phyloP scores from a whole-genome alignment of 2,888 invertebrate species.

The Erpobdella octoculata region DNA sequence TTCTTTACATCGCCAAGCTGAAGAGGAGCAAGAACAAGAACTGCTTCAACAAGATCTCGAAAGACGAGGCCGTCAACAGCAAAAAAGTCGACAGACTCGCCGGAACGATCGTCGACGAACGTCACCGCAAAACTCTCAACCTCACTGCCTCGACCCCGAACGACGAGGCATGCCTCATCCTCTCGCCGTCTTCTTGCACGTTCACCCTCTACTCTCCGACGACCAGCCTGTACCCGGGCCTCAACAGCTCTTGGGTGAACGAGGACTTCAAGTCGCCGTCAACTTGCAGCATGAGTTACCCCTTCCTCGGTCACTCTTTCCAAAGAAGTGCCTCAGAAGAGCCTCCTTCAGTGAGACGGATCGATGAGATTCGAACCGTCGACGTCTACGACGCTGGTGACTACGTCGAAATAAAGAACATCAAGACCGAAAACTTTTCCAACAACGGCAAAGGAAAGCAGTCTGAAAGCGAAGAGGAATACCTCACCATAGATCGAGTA shows the following conservation, averaged over 20 bases:
- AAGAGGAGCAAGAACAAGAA: neutral
- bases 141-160: neutral
- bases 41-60: constrained; percentile 1
- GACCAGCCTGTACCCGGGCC: neutral
- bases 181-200: neutral
- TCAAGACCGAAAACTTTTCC: neutral
- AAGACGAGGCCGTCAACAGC: neutral
- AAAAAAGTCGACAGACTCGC: neutral
- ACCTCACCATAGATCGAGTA: neutral
- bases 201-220: neutral
- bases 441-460: neutral
- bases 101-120: neutral
- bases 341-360: neutral
- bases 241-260: neutral
- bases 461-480: neutral
- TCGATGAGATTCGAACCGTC: neutral
- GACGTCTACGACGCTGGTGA: neutral
- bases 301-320: neutral
- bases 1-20: neutral
- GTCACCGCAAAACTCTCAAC: neutral
- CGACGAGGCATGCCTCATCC: constrained; percentile 14
- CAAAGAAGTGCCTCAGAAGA: constrained; percentile 6
- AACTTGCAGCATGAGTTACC: constrained; percentile 9
- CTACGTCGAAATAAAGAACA: neutral
- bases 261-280: constrained; percentile 7